Evolutionary conservation across 92 coral and sea anemone species (phyloP).

Genomic region (Palythoa caribaeorum): DNA sequence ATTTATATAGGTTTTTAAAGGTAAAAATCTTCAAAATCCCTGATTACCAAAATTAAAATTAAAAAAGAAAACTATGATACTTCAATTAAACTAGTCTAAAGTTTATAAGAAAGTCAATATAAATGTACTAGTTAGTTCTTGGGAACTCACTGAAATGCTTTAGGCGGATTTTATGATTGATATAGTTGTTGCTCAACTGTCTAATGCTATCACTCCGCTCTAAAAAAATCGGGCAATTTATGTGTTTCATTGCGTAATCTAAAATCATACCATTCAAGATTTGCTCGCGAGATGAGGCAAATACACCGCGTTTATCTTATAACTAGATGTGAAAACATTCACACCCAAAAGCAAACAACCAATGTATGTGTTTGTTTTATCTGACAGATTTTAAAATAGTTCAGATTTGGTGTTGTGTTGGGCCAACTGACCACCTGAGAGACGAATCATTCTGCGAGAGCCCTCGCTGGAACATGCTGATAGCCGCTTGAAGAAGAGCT

Average conservation of each 20-base stretch:
- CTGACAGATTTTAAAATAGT: conserved; percentile 23
- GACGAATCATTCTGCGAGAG: background rate
- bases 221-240: background rate
- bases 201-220: background rate
- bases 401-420: conserved; percentile 14
- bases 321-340: conserved; percentile 18
- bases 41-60: too few relatives aligned
- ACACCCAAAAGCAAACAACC: background rate
- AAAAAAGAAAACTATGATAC: too few relatives aligned
- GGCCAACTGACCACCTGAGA: background rate
- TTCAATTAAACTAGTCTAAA: too few relatives aligned
- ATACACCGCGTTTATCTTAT: background rate
- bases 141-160: background rate
- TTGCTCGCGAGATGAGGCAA: background rate
- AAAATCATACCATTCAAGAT: background rate
- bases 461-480: background rate
- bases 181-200: background rate
- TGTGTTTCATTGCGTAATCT: background rate
- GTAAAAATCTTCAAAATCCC: too few relatives aligned
- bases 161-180: too few relatives aligned
- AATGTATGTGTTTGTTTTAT: conserved; percentile 34
- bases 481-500: conserved; percentile 10
- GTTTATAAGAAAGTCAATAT: too few relatives aligned
- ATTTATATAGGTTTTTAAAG: too few relatives aligned
- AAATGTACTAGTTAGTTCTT: background rate